These are phyloP conservation scores for Cantharis flavilabris DNA, from an alignment of 2,888 invertebrate species.

Conservation along the genomic window DNA sequence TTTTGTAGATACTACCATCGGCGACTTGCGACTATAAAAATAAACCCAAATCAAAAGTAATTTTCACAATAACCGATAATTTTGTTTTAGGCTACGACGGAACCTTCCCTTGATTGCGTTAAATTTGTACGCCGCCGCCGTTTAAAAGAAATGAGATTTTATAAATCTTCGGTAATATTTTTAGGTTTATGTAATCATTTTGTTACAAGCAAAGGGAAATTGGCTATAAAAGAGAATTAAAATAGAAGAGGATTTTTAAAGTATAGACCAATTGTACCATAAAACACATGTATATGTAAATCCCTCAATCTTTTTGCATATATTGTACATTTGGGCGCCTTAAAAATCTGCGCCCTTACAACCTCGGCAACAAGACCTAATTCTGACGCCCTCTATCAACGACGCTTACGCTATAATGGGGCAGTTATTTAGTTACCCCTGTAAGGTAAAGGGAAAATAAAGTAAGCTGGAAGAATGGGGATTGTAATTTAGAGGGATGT, in stretches of 20 bases:
- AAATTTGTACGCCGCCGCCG: neutral
- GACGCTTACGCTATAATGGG: constrained; percentile 54
- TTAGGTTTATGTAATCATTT: neutral
- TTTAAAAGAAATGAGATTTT: neutral
- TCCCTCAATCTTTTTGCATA: constrained; percentile 49
- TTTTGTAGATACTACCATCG: constrained; percentile 12
- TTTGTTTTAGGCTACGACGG: neutral
- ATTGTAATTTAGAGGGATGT: constrained; percentile 60
- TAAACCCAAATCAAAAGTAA: neutral
- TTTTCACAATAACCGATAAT: neutral
- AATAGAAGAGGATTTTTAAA: constrained; percentile 47
- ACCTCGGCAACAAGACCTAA: constrained; percentile 38
- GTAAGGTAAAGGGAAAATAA: constrained; percentile 55
- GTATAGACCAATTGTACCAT: constrained; percentile 50
- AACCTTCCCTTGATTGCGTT: neutral
- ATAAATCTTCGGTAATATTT: neutral
- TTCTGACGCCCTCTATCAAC: constrained; percentile 38
- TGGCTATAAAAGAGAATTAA: constrained; percentile 46
- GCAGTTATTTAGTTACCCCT: constrained; percentile 57
- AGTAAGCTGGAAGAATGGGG: constrained; percentile 58
- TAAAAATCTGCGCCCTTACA: constrained; percentile 42
- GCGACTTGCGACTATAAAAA: constrained; percentile 7
- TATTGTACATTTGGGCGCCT: constrained; percentile 51
- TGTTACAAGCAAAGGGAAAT: constrained; percentile 13
- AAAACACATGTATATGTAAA: constrained; percentile 56